These are phyloP conservation scores for Ctenopoma multispine DNA, from an alignment of 2,797 vertebrate genomes.

Conservation along the genomic window DNA sequence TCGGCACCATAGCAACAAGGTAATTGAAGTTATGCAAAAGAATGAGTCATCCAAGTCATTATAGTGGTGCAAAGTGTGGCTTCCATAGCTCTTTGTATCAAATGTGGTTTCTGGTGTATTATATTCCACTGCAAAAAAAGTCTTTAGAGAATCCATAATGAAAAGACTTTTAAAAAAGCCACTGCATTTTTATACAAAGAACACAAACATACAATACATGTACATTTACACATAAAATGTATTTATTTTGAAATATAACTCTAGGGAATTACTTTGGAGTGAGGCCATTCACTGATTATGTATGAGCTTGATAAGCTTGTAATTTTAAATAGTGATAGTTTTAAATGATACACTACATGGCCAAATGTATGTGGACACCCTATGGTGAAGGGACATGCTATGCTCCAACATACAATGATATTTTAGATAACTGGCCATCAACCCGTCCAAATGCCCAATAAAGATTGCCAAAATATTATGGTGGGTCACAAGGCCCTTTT, in stretches of 20 bases:
- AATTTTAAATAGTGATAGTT: no score
- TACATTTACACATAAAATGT: no score
- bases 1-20: slow-evolving; percentile 74
- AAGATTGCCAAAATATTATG: no score
- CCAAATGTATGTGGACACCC: slow-evolving; percentile 4
- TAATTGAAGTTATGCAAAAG: slow-evolving; percentile 74
- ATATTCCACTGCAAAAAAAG: slow-evolving; percentile 23
- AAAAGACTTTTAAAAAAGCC: no score
- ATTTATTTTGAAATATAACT: no score
- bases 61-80: slow-evolving; percentile 29
- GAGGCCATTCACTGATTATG: not conserved
- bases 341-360: not conserved
- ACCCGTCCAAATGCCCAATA: no score
- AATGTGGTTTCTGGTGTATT: slow-evolving; percentile 31
- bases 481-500: no score
- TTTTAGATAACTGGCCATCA: no score
- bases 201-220: no score
- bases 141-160: not conserved
- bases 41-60: slow-evolving; percentile 71
- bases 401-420: no score
- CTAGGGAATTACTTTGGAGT: not conserved
- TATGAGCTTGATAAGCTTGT: no score
- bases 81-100: slow-evolving; percentile 32
- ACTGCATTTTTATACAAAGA: no score
- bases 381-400: not conserved